Percentiles rank a stretch among this genome's conserved stretches.
Evolutionary conservation across 2,888 invertebrate genomes (phyloP).

Genomic region (Eristalinus sepulchralis): DNA sequence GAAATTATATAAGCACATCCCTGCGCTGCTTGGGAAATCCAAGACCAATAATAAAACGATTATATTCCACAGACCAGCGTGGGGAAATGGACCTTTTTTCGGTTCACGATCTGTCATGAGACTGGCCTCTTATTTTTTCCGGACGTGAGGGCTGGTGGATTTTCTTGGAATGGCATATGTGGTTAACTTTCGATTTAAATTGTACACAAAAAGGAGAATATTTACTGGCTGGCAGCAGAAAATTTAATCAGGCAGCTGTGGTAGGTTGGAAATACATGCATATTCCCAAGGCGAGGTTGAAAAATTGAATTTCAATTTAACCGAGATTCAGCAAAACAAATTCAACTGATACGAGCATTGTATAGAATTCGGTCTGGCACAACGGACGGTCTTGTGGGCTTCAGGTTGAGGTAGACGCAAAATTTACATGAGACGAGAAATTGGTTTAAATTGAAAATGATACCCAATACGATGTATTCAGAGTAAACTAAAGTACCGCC

Average conservation of each 20-base stretch:
- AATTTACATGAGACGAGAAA: background rate
- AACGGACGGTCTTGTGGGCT: background rate
- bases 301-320: constrained; percentile 60
- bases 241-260: constrained; percentile 21
- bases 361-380: constrained; percentile 29
- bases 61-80: constrained; percentile 30
- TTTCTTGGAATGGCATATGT: constrained; percentile 44
- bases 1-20: constrained; percentile 36
- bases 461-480: background rate
- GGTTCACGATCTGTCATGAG: constrained; percentile 32
- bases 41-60: constrained; percentile 69
- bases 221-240: constrained; percentile 36
- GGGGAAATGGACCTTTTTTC: constrained; percentile 24
- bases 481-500: background rate
- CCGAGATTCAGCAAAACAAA: constrained; percentile 59
- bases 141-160: constrained; percentile 1
- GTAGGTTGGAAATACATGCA: background rate
- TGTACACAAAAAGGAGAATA: constrained; percentile 32
- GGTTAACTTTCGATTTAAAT: constrained; percentile 65
- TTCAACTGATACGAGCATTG: constrained; percentile 48
- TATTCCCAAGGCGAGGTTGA: constrained; percentile 30
- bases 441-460: background rate
- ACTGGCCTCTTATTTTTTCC: constrained; percentile 27
- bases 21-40: constrained; percentile 33
- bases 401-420: background rate